phyloP scores from a whole-genome alignment of 2,113 vertebrate genomes.

The Protobothrops flavoviridis region DNA sequence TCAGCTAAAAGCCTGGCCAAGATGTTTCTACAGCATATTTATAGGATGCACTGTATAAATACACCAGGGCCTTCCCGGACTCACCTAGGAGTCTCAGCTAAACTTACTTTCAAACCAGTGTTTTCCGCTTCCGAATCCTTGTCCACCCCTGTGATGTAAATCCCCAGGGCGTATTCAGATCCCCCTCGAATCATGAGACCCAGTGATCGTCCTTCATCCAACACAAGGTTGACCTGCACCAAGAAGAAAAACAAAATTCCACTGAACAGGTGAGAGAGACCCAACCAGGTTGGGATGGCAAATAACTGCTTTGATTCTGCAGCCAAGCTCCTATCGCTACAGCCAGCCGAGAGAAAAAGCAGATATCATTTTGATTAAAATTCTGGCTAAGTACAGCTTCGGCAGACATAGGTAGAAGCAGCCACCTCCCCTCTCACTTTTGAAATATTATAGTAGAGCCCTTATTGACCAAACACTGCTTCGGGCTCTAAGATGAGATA shows the following conservation, averaged over 20 bases:
- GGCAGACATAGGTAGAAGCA: neutral
- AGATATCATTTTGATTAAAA: neutral
- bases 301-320: conserved; percentile 44
- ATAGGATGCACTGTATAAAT: too few relatives aligned
- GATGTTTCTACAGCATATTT: too few relatives aligned
- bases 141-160: conserved; percentile 96
- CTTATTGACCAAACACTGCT: neutral
- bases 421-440: accelerated
- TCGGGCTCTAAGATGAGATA: neutral
- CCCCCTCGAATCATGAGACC: conserved; percentile 95
- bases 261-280: neutral
- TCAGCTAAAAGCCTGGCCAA: too few relatives aligned
- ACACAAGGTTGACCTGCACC: conserved; percentile 89
- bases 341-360: neutral
- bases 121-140: conserved; percentile 89
- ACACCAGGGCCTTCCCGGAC: too few relatives aligned
- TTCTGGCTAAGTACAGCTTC: neutral
- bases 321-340: conserved; percentile 20
- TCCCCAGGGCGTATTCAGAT: conserved; percentile 90
- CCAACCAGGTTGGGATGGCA: accelerated
- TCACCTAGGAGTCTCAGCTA: neutral
- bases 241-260: neutral
- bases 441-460: neutral
- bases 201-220: conserved; percentile 90
- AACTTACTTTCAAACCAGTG: conserved; percentile 89